Evolutionary conservation across 2,797 vertebrate species (phyloP).

Genomic region (Sus cebifrons): DNA sequence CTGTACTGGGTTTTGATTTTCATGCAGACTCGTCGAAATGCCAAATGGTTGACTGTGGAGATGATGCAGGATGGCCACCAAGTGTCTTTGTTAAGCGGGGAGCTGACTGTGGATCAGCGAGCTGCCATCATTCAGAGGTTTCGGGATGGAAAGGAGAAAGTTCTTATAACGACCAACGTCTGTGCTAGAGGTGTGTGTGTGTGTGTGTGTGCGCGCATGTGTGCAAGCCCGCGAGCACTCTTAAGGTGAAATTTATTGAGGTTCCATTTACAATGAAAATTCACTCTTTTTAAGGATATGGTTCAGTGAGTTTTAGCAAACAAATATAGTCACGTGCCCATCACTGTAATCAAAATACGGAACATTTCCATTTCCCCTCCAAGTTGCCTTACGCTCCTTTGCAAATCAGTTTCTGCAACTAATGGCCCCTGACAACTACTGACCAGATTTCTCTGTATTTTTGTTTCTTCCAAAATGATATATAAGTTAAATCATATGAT

Average conservation of each 20-base stretch:
- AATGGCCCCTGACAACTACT: too few species aligned
- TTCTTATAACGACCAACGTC: constrained; percentile 92
- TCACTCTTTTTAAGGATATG: neutral
- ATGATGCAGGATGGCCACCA: constrained; percentile 89
- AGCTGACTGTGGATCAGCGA: constrained; percentile 89
- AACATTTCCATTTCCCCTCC: neutral
- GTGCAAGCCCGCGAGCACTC: too few species aligned
- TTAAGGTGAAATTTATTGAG: neutral
- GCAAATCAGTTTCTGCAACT: neutral
- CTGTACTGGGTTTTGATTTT: constrained; percentile 2
- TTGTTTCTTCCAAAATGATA: neutral
- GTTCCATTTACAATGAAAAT: neutral
- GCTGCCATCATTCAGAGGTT: constrained; percentile 90
- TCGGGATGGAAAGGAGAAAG: constrained; percentile 91
- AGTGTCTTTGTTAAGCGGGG: constrained; percentile 89
- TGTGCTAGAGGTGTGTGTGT: constrained; percentile 89
- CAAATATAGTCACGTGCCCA: neutral
- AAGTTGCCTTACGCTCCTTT: neutral
- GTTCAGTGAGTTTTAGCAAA: neutral
- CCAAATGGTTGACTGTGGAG: constrained; percentile 86
- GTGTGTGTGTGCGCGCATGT: neutral
- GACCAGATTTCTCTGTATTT: neutral
- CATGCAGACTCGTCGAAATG: constrained; percentile 87
- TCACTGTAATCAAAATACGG: neutral
- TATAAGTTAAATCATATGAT: neutral